Evolutionary conservation across 2,797 vertebrate genomes (phyloP).

Genomic region (Decapterus maruadsi): DNA sequence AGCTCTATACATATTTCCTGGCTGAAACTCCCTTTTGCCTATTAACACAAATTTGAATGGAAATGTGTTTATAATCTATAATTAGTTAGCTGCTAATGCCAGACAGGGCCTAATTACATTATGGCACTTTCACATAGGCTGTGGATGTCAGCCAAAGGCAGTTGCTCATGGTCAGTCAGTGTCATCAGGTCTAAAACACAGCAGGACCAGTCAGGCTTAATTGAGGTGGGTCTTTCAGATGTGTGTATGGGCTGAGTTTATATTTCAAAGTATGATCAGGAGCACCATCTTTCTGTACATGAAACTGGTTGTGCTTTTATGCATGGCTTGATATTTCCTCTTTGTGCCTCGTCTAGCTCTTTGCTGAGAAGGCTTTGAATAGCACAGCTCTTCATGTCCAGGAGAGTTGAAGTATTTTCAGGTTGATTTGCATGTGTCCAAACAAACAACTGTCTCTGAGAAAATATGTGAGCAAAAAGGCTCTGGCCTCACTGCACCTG

Average conservation of each 20-base stretch:
- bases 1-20: not conserved
- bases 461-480: slow-evolving; percentile 21
- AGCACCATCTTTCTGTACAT: not conserved
- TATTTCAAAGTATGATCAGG: not conserved
- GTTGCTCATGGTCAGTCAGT: no score
- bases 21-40: not conserved
- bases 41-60: not conserved
- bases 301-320: not conserved
- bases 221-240: not conserved
- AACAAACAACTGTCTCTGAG: slow-evolving; percentile 22
- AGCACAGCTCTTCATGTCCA: slow-evolving; percentile 51
- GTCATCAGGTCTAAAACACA: no score
- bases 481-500: slow-evolving; percentile 5
- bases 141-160: not conserved
- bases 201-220: not conserved
- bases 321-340: not conserved
- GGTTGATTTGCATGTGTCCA: slow-evolving; percentile 59
- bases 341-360: not conserved
- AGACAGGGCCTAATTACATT: no score
- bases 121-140: not conserved
- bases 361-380: slow-evolving; percentile 26
- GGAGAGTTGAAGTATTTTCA: slow-evolving; percentile 68
- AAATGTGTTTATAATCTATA: not conserved
- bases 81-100: not conserved
- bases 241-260: not conserved